Evolutionary conservation across 2,888 invertebrate species (phyloP).

Genomic region (Erebia aethiops): DNA sequence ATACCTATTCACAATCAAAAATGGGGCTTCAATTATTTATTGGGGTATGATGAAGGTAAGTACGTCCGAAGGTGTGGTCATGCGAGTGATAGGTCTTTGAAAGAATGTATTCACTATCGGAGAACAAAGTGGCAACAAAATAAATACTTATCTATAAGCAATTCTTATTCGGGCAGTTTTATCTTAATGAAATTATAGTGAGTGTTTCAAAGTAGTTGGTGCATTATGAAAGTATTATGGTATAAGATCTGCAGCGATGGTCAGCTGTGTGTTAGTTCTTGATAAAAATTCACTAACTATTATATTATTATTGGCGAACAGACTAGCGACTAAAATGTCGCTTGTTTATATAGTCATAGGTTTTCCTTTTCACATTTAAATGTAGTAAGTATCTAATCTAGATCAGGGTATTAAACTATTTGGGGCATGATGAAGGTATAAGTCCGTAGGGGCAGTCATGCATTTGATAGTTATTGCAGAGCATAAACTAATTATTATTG

Average conservation of each 20-base stretch:
- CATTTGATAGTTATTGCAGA: conserved; percentile 35
- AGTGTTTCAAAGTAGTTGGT: conserved; percentile 40
- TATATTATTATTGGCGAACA: conserved; percentile 16
- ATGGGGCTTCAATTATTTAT: too few relatives aligned
- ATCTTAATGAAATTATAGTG: too few relatives aligned
- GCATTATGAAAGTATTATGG: conserved; percentile 33
- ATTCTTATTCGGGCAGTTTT: too few relatives aligned
- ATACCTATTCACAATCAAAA: too few relatives aligned
- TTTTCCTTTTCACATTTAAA: conserved; percentile 4
- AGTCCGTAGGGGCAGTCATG: conserved; percentile 31
- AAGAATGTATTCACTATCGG: conserved; percentile 25
- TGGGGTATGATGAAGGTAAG: background rate
- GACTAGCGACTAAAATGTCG: conserved; percentile 3
- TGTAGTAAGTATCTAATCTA: conserved; percentile 8
- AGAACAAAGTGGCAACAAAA: conserved; percentile 6
- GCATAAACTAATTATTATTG: conserved; percentile 18
- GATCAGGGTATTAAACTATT: conserved; percentile 4
- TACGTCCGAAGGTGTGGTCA: conserved; percentile 31
- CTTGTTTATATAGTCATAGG: background rate
- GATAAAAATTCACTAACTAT: conserved; percentile 26
- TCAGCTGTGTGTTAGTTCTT: conserved; percentile 1
- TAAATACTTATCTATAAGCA: too few relatives aligned
- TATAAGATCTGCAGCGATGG: too few relatives aligned
- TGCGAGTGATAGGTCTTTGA: conserved; percentile 35
- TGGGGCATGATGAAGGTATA: conserved; percentile 36